Evolutionary conservation across 2,113 vertebrate genomes (phyloP).

Genomic region (Pomatostomus ruficeps): DNA sequence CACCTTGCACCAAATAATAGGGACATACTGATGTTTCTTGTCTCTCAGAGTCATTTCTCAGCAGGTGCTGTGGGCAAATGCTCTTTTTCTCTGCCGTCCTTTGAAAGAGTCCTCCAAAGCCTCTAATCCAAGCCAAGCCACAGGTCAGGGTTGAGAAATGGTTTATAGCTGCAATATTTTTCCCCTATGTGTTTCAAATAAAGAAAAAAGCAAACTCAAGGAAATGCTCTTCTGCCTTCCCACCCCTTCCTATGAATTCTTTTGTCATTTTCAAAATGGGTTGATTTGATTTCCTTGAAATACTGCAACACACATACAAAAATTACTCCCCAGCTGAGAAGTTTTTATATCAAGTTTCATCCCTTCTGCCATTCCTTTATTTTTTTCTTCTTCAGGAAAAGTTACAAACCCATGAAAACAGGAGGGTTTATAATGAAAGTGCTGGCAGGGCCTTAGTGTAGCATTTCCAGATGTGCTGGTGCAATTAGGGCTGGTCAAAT

Average conservation of each 20-base stretch:
- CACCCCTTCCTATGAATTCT: background rate
- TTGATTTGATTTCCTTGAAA: slow-evolving; percentile 48
- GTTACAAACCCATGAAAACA: slow-evolving; percentile 26
- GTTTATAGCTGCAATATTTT: background rate
- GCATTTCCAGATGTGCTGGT: slow-evolving; percentile 60
- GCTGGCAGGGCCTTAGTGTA: slow-evolving; percentile 14
- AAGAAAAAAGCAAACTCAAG: background rate
- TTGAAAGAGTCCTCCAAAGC: background rate
- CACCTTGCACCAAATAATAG: background rate
- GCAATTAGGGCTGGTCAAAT: slow-evolving; percentile 18
- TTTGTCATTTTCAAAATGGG: slow-evolving; percentile 8
- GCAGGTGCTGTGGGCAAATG: background rate
- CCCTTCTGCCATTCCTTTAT: background rate
- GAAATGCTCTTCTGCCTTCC: background rate
- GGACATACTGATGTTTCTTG: background rate
- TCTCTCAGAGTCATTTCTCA: background rate
- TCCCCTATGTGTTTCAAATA: background rate
- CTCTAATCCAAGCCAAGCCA: background rate
- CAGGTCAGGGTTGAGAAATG: background rate
- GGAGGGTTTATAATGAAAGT: slow-evolving; percentile 28
- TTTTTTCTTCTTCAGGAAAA: background rate
- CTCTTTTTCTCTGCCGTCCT: background rate
- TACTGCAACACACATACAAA: slow-evolving; percentile 21
- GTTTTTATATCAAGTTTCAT: slow-evolving; percentile 43
- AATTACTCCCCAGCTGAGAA: slow-evolving; percentile 38